Evolutionary conservation across 2,888 invertebrate species (phyloP), one percentile per base, ranked within the genome.

Genomic region (Alcis repandata): DNA sequence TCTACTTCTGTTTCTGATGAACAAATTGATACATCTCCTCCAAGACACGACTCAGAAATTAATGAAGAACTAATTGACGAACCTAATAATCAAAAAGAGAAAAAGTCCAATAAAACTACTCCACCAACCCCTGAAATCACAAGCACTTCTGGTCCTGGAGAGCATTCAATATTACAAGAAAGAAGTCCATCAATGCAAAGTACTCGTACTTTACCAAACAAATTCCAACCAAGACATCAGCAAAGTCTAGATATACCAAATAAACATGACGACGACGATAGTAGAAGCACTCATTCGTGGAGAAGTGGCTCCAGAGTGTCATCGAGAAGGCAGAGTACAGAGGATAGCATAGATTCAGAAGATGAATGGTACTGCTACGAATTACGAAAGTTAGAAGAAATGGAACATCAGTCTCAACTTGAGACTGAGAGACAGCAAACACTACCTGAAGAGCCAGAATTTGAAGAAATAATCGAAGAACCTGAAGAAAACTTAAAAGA

Each of bases 331-430:
- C 98, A 98, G 89, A 98, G 98, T 80, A 98, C 98, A 0, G 98
- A 98, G 90, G 98, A 98, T 77, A 97, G 97, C 78, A 98, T 98
- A 63, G 98, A 98, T 84, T 97, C 97, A 27, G 98, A 98, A 88
- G 98, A 98, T 81, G 98, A 98, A 85, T 98, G 98, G 96, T 98
- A 98, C 79, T 97, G 97, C 77, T 98, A 98, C 83, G 98, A 98
- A 83, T 86, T 98, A 63, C 93, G 97, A 60, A 97, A 98, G 86
- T 88, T 98, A 38, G 97, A 98, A 87, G 97, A 98, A 87, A 94
- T 98, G 88, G 98, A 98, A 85, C 94, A 96, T 69, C 96, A 96
- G 71, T 95, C 95, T 2, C 95, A 95, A 74, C 75, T 95, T 62
- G 96, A 96, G 76, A 83, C 92, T 43, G 95, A 95, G 71, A 94